Evolutionary conservation across 2,797 vertebrate species (phyloP), one percentile per base, ranked within the genome.

Genomic region (Euphonia xanthogaster): DNA sequence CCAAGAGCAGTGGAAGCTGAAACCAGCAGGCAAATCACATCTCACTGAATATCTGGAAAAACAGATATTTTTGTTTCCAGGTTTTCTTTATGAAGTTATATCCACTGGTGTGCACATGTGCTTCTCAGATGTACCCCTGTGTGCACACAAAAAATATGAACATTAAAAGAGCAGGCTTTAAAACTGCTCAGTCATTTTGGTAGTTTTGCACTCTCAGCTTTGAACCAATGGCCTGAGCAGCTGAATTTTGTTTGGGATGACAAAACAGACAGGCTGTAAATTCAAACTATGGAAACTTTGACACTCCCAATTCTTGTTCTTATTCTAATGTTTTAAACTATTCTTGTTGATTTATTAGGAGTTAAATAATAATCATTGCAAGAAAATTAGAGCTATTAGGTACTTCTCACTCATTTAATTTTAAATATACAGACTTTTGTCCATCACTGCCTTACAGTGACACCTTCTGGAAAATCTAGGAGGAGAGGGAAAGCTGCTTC

Each of bases 391-490:
- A 91, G 23, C 27, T 27, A 80, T 57, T 27, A 87, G 91, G 55
- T 71, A 48, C 22, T 88, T 70, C 75, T 79, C 42, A 45, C 8
- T 74, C 5, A 0, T 58, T 75, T 76, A 14, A 65, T 85, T 88
- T 75, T 44, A 48, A 74, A 67, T 30, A 48, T 53, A 39, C 28
- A 54, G 47, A 13, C 4, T 80, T 82, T 79, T 88, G 65, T 92
- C 47, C 89, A 96, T 78, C 57, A 58, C 48, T 98, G 97, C 92
- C 88, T 97, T 96, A 96, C 53, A 94, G 93, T 98, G 98, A 97
- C 98, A 97, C 96, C 98, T 98, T 91, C 96, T 97, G 97, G 98
- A 96, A 93, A 87, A 95, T 58, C 33, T 75, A 88, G 87, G 92
- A 97, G 54, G 35, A 96, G 58, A 66, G n/a, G 35, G 10, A 92